Evolutionary conservation across 1,140 invertebrate genomes (phyloP).

Genomic region (Yoshiicerus persimilis): DNA sequence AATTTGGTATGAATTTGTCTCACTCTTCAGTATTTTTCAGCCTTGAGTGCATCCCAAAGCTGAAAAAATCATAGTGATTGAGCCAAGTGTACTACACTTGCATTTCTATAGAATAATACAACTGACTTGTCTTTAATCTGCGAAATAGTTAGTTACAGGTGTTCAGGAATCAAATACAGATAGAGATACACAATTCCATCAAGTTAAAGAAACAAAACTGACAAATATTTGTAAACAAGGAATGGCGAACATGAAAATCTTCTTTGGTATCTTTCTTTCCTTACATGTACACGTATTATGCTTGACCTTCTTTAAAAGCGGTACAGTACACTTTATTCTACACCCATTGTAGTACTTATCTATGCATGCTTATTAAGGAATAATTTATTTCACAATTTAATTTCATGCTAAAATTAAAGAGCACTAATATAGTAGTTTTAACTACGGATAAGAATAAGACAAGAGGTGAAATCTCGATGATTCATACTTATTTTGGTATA

Average conservation of each 20-base stretch:
- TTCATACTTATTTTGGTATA: no score
- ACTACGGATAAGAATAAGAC: no score
- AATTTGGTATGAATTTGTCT: slow-evolving; percentile 7
- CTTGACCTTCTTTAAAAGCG: slow-evolving; percentile 6
- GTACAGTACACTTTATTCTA: neutral
- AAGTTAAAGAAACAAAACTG: neutral
- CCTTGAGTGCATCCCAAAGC: neutral
- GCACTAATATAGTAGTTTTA: no score
- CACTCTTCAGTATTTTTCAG: slow-evolving; percentile 10
- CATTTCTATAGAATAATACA: neutral
- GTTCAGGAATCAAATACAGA: neutral
- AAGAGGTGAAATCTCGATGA: no score
- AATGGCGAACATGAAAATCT: neutral
- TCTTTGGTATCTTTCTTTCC: neutral
- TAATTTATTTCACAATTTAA: neutral
- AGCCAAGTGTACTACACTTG: neutral
- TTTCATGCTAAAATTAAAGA: neutral
- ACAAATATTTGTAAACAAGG: slow-evolving; percentile 1
- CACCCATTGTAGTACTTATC: neutral
- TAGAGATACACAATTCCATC: neutral
- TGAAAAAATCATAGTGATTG: neutral
- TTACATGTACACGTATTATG: neutral
- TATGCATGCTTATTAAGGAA: neutral
- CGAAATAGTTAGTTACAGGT: neutral
- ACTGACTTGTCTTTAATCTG: neutral